These are phyloP conservation scores for Chaetodon trifascialis DNA, from an alignment of 2,113 vertebrate genomes.

Conservation along the genomic window DNA sequence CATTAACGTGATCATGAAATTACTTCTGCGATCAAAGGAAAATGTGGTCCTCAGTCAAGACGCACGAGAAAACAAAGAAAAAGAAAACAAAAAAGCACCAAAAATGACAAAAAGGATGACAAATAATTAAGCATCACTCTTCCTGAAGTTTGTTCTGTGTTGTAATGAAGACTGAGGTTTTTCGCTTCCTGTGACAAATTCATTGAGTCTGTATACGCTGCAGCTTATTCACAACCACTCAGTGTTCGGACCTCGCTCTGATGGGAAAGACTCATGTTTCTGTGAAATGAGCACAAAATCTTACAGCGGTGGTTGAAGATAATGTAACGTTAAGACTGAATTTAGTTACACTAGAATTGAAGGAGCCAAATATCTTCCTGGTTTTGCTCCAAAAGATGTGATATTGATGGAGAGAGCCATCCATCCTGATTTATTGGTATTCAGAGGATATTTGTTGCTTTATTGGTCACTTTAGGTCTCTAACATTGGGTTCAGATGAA, in stretches of 20 bases:
- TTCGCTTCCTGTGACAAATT: not conserved
- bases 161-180: not conserved
- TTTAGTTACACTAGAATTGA: not conserved
- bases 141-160: not conserved
- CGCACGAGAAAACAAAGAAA: not conserved
- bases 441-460: too few species aligned
- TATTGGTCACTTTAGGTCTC: too few species aligned
- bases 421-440: too few species aligned
- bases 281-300: slow-evolving; percentile 9
- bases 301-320: not conserved
- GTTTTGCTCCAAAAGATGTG: too few species aligned
- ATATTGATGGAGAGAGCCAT: too few species aligned
- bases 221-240: slow-evolving; percentile 2
- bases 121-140: not conserved
- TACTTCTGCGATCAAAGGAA: not conserved
- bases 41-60: not conserved
- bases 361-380: too few species aligned
- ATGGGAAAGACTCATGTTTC: not conserved
- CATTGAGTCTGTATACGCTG: not conserved
- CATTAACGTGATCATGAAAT: not conserved
- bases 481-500: too few species aligned
- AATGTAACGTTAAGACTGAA: not conserved
- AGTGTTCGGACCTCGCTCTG: not conserved
- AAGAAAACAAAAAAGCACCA: not conserved
- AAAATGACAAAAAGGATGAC: not conserved